Percentiles rank a stretch among this genome's conserved stretches.
Conservation (phyloP, 1,140 invertebrate genomes). For the Antheraea pernyi region DNA sequence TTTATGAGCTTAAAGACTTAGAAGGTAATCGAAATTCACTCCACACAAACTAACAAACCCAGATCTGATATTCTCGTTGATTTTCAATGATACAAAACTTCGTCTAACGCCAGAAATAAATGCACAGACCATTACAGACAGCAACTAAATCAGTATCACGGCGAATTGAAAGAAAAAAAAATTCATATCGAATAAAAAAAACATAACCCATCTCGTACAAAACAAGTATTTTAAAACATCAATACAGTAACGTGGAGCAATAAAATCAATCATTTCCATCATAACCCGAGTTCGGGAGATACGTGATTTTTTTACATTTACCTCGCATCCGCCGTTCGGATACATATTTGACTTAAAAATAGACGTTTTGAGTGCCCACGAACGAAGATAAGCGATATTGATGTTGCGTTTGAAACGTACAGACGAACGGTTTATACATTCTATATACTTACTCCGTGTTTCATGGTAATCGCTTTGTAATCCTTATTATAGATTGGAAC, state of each 20-base stretch:
- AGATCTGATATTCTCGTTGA: too few species aligned
- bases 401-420: conserved; percentile 26
- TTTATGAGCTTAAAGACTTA: too few species aligned
- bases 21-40: too few species aligned
- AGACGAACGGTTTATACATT: conserved; percentile 26
- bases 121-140: not conserved
- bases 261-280: conserved; percentile 36
- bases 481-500: not conserved
- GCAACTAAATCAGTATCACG: not conserved
- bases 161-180: not conserved
- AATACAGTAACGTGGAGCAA: conserved; percentile 23
- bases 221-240: conserved; percentile 29
- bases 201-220: conserved; percentile 2
- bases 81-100: too few species aligned
- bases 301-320: conserved; percentile 30
- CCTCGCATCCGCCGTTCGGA: conserved; percentile 12
- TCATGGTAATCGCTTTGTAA: conserved; percentile 3
- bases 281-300: conserved; percentile 19
- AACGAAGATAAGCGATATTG: conserved; percentile 28
- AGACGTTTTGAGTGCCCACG: conserved; percentile 32
- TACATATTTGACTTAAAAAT: conserved; percentile 32
- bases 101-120: too few species aligned
- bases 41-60: too few species aligned
- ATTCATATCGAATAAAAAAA: conserved; percentile 7
- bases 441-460: not conserved